phyloP scores from a whole-genome alignment of 2,113 vertebrate genomes.

The Ictalurus punctatus region DNA sequence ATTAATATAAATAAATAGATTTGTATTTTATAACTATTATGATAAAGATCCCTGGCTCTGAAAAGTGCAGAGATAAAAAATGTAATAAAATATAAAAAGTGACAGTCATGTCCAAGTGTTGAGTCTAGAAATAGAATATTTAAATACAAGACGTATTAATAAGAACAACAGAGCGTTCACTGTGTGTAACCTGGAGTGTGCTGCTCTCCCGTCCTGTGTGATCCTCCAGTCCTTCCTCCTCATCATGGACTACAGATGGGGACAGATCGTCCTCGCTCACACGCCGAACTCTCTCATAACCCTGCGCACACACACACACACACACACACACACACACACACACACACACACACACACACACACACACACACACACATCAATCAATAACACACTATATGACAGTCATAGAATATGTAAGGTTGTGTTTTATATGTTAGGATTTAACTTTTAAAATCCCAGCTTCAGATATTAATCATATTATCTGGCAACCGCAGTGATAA shows the following conservation, averaged over 20 bases:
- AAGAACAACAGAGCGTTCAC: not conserved
- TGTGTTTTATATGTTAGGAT: not conserved
- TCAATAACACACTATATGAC: not conserved
- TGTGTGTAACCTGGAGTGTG: conserved; percentile 78
- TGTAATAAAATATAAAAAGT: not conserved
- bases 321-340: not conserved
- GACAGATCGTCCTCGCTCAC: conserved; percentile 91
- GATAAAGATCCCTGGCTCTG: not conserved
- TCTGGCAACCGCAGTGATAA: not conserved
- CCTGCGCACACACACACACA: conserved; percentile 67
- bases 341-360: conserved; percentile 1
- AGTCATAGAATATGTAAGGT: not conserved
- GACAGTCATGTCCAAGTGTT: not conserved
- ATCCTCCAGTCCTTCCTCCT: conserved; percentile 80
- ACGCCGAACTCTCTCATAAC: conserved; percentile 87
- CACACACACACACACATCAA: not conserved
- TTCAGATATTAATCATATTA: not conserved
- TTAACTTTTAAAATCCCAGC: not conserved
- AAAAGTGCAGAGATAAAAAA: not conserved
- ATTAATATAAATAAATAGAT: too few relatives aligned
- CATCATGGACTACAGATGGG: conserved; percentile 78
- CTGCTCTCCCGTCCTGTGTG: conserved; percentile 70
- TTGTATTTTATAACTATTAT: not conserved
- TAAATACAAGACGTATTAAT: not conserved
- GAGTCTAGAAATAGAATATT: not conserved